Base-by-base conservation (phyloP, 2,888 invertebrate genomes). In the Drosophila fungiperda region DNA sequence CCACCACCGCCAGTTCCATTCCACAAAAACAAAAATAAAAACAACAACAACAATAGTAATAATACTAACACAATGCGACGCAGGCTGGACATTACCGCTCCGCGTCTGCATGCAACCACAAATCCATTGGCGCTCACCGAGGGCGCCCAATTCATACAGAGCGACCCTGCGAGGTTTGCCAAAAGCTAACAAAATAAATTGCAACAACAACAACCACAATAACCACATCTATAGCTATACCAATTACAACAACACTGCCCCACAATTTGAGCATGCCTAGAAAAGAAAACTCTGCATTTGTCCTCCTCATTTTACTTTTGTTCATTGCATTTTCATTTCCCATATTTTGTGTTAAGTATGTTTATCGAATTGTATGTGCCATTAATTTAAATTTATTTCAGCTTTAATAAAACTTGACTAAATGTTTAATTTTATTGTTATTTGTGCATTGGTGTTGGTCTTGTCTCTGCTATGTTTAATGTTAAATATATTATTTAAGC, bases 81-180 rank as follows among this genome's bases (percentile, higher is more conserved):
- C 80, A 93, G 91, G 91, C 84, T 94, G 80, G 93, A 94, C 88
- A 94, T 95, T 79, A 94, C 94, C 63, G 94, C 94, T 78, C 93
- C 94, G 73, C 93, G 94, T 87, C 92, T 95, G 82, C 93, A 94
- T 78, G 94, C 94, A 55, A 94, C 94, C 75, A 95, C 95, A 79
- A 95, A 95, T 92, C 94, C 94, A 68, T 93, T 94, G 91, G 94
- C 93, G 62, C 93, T 94, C 74, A 93, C 91, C 83, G 92, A 93
- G 80, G 92, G 93, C 89, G 92, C 92, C 76, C 90, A 92, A 70
- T 92, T 90, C 76, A 92, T 91, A 71, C 82, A 91, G 72, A 92
- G 90, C 86, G 88, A 90, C 80, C 84, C 90, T 69, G 91, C 91
- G 91, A 92, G 93, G 93, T 93, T 91, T 89, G 92, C 92, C 88